These are phyloP conservation scores for Rattus rattus DNA, from an alignment of 2,113 vertebrate species.

Conservation along the genomic window DNA sequence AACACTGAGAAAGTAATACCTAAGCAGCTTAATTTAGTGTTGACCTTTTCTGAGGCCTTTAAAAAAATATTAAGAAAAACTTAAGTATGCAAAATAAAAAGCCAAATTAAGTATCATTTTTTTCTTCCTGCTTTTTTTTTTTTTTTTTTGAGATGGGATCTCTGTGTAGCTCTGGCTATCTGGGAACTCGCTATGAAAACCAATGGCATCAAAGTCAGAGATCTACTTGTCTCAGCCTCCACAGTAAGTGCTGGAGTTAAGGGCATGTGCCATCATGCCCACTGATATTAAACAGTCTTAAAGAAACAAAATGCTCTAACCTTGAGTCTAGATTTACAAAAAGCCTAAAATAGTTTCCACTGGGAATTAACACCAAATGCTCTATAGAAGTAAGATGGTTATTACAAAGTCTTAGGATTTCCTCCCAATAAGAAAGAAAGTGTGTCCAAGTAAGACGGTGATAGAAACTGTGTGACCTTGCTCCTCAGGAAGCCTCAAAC, in stretches of 20 bases:
- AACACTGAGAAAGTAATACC: neutral
- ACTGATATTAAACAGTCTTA: constrained; percentile 19
- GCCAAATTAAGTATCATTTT: neutral
- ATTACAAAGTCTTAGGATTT: constrained; percentile 7
- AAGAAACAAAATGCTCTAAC: neutral
- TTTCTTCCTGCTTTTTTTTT: neutral
- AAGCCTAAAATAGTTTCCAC: constrained; percentile 25
- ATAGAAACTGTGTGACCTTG: neutral
- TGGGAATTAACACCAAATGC: neutral
- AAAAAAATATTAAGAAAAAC: neutral
- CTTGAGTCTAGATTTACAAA: neutral
- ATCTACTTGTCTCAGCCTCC: neutral
- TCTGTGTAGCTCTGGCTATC: neutral
- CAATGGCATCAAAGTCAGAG: neutral
- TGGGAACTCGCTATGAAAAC: neutral
- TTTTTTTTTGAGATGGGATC: neutral
- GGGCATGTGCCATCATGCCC: neutral
- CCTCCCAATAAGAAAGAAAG: neutral
- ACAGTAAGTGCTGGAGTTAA: neutral
- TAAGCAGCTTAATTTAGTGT: neutral
- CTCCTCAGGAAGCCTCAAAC: neutral
- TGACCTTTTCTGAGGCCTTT: neutral
- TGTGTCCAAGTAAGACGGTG: neutral
- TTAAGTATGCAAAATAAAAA: neutral
- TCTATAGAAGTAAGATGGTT: constrained; percentile 10